Conservation (phyloP, 2,888 invertebrate species). For the Pycnomerus fuliginosus region DNA sequence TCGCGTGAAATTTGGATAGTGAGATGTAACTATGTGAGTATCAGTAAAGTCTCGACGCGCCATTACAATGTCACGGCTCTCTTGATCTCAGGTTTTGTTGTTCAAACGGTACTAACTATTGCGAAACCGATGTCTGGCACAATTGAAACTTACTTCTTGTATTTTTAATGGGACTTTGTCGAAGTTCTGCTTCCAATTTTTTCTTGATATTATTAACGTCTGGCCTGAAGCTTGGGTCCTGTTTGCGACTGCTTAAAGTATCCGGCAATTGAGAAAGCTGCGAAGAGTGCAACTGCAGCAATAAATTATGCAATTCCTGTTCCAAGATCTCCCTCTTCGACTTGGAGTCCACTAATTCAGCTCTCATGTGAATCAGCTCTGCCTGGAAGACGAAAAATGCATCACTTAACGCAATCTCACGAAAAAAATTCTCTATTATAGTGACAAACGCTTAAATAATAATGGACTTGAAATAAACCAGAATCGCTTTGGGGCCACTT, state of each 20-base stretch:
- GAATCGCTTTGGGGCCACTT: conserved; percentile 13
- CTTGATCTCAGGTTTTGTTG: too few relatives aligned
- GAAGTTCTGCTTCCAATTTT: conserved; percentile 51
- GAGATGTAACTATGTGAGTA: too few relatives aligned
- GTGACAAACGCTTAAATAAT: conserved; percentile 7
- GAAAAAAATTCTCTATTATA: conserved; percentile 6
- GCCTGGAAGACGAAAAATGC: conserved; percentile 58
- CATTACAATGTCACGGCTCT: too few relatives aligned
- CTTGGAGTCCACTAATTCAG: conserved; percentile 70
- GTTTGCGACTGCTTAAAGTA: conserved; percentile 45
- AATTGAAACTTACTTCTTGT: conserved; percentile 31
- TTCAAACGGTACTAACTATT: too few relatives aligned
- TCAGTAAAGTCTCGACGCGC: too few relatives aligned
- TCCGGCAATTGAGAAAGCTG: conserved; percentile 59
- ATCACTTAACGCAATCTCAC: not conserved
- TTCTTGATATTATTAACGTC: conserved; percentile 52
- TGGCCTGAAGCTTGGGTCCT: conserved; percentile 48
- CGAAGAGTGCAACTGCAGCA: conserved; percentile 62
- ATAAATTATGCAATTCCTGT: conserved; percentile 62
- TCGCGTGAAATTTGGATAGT: too few relatives aligned
- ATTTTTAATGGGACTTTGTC: conserved; percentile 50
- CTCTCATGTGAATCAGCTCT: conserved; percentile 72
- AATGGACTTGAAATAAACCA: conserved; percentile 10
- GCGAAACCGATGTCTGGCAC: too few relatives aligned
- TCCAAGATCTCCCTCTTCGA: conserved; percentile 62